Percentiles rank a stretch among this genome's conserved stretches.
Evolutionary conservation across 2,888 invertebrate genomes (phyloP).

Genomic region (Dorcus parallelipipedus): DNA sequence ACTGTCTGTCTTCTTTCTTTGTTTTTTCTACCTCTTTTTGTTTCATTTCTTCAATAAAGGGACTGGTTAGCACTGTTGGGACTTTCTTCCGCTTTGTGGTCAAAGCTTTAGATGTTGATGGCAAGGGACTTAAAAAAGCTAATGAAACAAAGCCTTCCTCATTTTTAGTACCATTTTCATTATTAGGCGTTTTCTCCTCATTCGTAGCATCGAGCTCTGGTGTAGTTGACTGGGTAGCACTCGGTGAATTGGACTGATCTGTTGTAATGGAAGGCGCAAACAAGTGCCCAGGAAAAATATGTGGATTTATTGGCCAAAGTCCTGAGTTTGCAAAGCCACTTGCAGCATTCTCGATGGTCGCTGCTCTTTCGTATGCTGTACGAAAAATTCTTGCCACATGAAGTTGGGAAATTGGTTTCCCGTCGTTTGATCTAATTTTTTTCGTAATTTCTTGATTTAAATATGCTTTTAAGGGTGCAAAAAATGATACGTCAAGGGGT

Average conservation of each 20-base stretch:
- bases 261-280: constrained; percentile 8
- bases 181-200: too few relatives aligned
- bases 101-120: constrained; percentile 1
- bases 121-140: too few relatives aligned
- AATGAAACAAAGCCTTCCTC: too few relatives aligned
- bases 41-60: constrained; percentile 5
- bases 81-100: constrained; percentile 9
- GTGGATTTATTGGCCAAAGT: constrained; percentile 10
- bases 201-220: too few relatives aligned
- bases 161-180: too few relatives aligned
- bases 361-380: constrained; percentile 12
- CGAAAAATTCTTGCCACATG: constrained; percentile 6
- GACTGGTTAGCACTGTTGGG: constrained; percentile 7
- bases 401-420: not conserved
- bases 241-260: constrained; percentile 7
- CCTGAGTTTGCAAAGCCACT: constrained; percentile 11
- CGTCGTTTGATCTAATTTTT: too few relatives aligned
- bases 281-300: constrained; percentile 9
- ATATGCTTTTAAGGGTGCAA: constrained; percentile 6
- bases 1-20: not conserved
- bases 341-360: constrained; percentile 2
- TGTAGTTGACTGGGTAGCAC: too few relatives aligned
- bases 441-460: not conserved
- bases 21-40: not conserved
- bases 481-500: constrained; percentile 8